Percentiles rank a stretch among this genome's conserved stretches.
Conservation (phyloP, 2,113 vertebrate genomes). For the Danio rerio region DNA sequence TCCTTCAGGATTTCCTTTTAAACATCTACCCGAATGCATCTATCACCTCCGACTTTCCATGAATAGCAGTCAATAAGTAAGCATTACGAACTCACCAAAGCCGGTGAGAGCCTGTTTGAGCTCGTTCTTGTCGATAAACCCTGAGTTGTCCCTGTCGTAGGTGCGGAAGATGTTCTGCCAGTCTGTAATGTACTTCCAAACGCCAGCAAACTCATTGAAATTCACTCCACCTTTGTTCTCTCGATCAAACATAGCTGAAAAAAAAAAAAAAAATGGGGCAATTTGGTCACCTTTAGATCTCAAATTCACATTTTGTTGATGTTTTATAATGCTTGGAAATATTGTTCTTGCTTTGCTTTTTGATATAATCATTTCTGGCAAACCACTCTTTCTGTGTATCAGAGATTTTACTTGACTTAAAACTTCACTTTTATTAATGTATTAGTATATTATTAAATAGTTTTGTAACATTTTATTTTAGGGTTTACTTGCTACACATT, state of each 20-base stretch:
- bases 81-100: constrained; percentile 87
- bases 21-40: not conserved
- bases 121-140: constrained; percentile 97
- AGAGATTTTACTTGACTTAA: no score
- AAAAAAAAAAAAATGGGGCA: constrained; percentile 37
- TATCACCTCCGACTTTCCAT: constrained; percentile 50
- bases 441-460: no score
- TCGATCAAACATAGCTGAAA: constrained; percentile 95
- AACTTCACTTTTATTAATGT: no score
- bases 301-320: no score
- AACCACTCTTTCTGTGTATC: no score
- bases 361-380: no score
- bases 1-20: constrained; percentile 4
- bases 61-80: constrained; percentile 41
- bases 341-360: no score
- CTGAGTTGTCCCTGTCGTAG: constrained; percentile 96
- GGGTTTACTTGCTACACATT: no score
- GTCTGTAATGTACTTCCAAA: constrained; percentile 98
- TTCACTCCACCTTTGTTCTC: constrained; percentile 97
- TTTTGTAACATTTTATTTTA: no score
- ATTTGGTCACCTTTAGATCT: no score
- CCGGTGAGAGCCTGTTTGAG: constrained; percentile 96
- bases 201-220: constrained; percentile 95
- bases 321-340: no score
- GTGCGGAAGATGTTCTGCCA: constrained; percentile 99